Base-by-base conservation (phyloP, 2,797 vertebrate genomes). In the Melanotaenia parkinsoni region DNA sequence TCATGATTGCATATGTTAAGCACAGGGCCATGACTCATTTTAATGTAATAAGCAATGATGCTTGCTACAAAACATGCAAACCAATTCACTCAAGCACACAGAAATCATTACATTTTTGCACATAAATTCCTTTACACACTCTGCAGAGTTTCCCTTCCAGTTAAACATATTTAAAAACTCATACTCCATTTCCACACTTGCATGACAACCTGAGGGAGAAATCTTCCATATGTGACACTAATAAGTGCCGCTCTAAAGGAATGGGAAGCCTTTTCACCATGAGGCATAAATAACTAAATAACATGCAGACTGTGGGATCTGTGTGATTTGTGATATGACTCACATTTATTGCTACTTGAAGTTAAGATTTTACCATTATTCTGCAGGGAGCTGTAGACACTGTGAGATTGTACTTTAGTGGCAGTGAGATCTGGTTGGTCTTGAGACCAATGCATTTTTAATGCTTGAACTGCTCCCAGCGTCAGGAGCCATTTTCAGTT, bases 161-260 rank as follows among this genome's bases (percentile, higher is more conserved):
- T 89, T 77, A 87, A 78, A 86, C 63, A 76, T 85, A 89, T 90
- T 88, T 83, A 77, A 85, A 87, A 82, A 77, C 73, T 80, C 80
- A 81, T 70, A 74, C 73, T 56, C 45, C 76, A 70, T 73, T 77
- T 79, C 71, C 82, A 82, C 81, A 81, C 82, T 76, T 82, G 79
- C 86, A 85, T 80, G 88, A 89, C 83, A 88, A 87, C 91, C 89
- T 64, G 77, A 86, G 91, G 90, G 83, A 73, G 76, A 86, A 75
- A 85, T 84, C 74, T 80, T 82, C 88, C 85, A 86, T 85, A 88
- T 91, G 88, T 83, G 91, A 86, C 87, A 86, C 83, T 88, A 91
- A 90, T 91, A 89, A 91, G 81, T 86, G 83, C 76, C 67, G 72
- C 83, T 78, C 9, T 28, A 68, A 66, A 83, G 83, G 76, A 85